A percentile compares a stretch with the other conserved stretches of the same genome.
phyloP scores from a whole-genome alignment of 2,888 invertebrate genomes.

The Apamea monoglypha region DNA sequence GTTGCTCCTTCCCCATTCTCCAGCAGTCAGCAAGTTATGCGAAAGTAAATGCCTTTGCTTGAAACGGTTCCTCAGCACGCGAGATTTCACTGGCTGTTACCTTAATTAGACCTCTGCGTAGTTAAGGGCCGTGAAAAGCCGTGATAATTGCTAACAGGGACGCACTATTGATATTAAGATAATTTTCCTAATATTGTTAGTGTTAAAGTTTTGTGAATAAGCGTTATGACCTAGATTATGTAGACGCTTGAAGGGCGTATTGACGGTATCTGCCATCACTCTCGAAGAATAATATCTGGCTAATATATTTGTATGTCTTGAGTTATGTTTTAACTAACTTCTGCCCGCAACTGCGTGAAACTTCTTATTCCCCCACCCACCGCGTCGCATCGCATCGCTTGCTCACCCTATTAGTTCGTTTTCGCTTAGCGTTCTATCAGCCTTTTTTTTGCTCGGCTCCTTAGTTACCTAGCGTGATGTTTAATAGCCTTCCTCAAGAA shows the following conservation, averaged over 20 bases:
- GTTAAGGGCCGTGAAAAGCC: slow-evolving; percentile 66
- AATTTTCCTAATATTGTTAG: slow-evolving; percentile 43
- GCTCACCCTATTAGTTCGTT: no score
- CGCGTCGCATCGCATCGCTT: no score
- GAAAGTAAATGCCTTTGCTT: slow-evolving; percentile 71
- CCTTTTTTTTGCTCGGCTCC: no score
- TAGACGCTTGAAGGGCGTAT: neutral
- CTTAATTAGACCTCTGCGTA: slow-evolving; percentile 75
- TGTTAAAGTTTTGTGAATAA: slow-evolving; percentile 11
- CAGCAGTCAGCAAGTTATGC: slow-evolving; percentile 68
- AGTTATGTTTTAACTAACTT: neutral
- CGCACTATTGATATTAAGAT: slow-evolving; percentile 51
- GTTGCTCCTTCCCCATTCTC: slow-evolving; percentile 77
- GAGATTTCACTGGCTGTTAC: slow-evolving; percentile 80
- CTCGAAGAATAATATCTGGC: no score
- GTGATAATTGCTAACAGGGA: slow-evolving; percentile 61
- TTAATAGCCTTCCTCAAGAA: no score
- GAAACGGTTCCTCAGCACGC: slow-evolving; percentile 81
- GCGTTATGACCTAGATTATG: neutral
- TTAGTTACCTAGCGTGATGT: no score
- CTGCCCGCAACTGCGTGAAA: no score
- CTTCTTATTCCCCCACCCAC: no score
- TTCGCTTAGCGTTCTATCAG: no score
- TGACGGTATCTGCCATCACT: neutral
- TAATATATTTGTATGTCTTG: neutral